Evolutionary conservation across 1,140 invertebrate genomes (phyloP).

Genomic region (honey bee (Apis mellifera)): DNA sequence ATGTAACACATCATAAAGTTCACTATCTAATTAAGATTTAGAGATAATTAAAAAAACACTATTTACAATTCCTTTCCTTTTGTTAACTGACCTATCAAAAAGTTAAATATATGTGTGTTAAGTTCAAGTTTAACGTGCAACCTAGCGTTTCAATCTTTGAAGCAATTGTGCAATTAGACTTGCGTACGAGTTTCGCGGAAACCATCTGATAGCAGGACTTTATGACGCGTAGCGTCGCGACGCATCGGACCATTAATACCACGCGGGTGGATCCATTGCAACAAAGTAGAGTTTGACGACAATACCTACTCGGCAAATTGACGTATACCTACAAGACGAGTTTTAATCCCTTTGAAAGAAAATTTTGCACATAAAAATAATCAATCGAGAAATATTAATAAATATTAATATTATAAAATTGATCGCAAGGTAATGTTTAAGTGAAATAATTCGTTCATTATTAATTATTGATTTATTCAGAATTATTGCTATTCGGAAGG

Average conservation of each 20-base stretch:
- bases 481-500: no score
- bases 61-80: no score
- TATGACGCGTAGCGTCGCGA: constrained; percentile 73
- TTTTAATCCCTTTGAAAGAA: no score
- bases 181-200: constrained; percentile 57
- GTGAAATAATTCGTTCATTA: no score
- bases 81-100: not conserved
- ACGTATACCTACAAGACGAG: not conserved
- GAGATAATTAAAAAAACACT: no score
- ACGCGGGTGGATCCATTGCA: constrained; percentile 34
- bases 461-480: no score
- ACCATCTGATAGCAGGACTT: constrained; percentile 65
- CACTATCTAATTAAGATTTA: no score
- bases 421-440: no score
- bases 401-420: no score
- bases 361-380: no score
- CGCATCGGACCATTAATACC: constrained; percentile 60
- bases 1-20: no score
- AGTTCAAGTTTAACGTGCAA: constrained; percentile 30
- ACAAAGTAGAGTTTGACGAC: constrained; percentile 12
- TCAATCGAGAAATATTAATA: no score
- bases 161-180: constrained; percentile 45
- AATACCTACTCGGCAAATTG: constrained; percentile 1
- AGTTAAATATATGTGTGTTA: constrained; percentile 6
- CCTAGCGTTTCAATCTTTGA: not conserved